These are phyloP conservation scores for Rugalucina vietnamica DNA, from an alignment of 2,888 invertebrate genomes.

Conservation along the genomic window DNA sequence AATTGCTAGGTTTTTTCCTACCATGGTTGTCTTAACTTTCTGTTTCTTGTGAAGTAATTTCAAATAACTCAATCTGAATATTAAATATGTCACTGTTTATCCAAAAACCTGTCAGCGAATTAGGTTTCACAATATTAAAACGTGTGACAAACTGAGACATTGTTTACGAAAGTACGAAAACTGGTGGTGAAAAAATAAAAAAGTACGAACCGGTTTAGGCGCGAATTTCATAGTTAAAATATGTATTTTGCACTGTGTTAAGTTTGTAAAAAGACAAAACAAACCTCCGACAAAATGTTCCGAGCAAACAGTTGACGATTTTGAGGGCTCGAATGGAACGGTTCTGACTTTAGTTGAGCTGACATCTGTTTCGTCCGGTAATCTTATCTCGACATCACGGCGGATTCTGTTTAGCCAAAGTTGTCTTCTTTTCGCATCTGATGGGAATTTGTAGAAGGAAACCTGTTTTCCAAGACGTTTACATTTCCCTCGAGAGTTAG, in stretches of 20 bases:
- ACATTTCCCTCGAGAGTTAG: conserved; percentile 23
- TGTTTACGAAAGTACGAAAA: background rate
- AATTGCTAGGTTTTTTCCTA: no score
- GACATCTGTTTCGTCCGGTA: no score
- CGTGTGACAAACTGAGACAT: no score
- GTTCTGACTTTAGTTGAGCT: background rate
- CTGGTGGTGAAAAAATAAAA: background rate
- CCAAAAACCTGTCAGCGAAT: no score
- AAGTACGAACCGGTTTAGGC: background rate
- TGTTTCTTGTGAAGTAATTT: no score
- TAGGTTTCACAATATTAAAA: no score
- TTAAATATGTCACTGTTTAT: no score
- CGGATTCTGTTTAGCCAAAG: conserved; percentile 22
- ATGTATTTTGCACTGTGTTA: no score
- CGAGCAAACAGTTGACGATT: background rate
- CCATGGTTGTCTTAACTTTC: no score
- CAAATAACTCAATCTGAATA: no score
- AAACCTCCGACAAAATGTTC: background rate
- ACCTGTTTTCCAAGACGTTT: background rate
- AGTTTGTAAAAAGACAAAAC: background rate
- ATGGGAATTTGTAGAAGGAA: conserved; percentile 24
- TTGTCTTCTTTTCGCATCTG: background rate
- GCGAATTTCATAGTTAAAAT: background rate
- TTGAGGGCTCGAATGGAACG: background rate
- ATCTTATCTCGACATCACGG: no score